Evolutionary conservation across 23 tunicate species (phyloP).

Genomic region (Corella eumyota): DNA sequence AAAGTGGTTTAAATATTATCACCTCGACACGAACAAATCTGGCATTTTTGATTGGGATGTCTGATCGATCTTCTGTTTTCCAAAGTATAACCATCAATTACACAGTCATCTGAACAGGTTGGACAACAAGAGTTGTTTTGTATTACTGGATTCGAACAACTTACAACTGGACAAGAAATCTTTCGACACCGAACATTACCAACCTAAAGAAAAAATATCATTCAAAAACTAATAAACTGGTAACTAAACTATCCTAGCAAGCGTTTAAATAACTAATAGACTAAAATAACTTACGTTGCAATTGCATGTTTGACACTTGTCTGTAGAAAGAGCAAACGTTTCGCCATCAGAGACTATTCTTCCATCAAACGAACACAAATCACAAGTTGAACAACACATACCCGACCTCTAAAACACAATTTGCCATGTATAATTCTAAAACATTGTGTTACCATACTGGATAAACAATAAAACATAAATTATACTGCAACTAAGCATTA

Average conservation of each 20-base stretch:
- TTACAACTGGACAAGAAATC: conserved; percentile 11
- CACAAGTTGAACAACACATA: conserved; percentile 51
- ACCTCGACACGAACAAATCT: conserved; percentile 62
- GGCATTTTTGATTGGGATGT: conserved; percentile 50
- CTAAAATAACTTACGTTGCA: no score
- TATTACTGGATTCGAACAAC: conserved; percentile 14
- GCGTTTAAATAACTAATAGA: neutral
- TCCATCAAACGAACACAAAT: conserved; percentile 25
- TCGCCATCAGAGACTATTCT: conserved; percentile 20
- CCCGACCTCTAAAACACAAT: conserved; percentile 19
- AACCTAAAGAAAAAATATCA: conserved; percentile 12
- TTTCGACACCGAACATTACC: conserved; percentile 37
- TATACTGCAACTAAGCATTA: no score
- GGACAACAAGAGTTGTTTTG: conserved; percentile 46
- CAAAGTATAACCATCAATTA: conserved; percentile 5
- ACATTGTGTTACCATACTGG: no score
- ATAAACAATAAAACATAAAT: no score
- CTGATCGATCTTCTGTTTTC: conserved; percentile 8
- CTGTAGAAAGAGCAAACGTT: conserved; percentile 21
- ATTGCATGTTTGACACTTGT: conserved; percentile 29
- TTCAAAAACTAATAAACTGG: neutral
- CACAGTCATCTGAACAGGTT: conserved; percentile 32
- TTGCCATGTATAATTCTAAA: no score
- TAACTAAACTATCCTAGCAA: neutral
- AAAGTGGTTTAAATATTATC: neutral